Conservation (phyloP, 92 coral and sea anemone species). For the Porites divaricata region DNA sequence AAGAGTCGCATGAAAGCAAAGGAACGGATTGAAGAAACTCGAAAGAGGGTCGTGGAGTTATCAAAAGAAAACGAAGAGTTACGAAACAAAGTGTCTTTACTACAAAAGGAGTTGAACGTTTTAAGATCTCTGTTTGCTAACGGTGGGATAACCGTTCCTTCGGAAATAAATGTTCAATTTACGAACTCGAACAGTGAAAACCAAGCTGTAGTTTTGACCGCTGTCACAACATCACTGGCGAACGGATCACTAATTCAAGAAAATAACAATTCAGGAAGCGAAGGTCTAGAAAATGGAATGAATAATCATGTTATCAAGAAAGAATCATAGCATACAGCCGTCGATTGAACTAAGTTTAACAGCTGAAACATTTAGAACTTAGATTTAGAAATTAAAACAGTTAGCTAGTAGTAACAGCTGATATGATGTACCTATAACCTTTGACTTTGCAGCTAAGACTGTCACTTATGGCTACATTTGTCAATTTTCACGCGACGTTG, state of each 20-base stretch:
- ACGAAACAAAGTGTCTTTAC: conserved; percentile 87
- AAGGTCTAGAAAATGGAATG: conserved; percentile 40
- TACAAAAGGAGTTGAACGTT: conserved; percentile 97
- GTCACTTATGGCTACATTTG: background rate
- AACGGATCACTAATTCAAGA: conserved; percentile 38
- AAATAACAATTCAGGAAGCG: conserved; percentile 6
- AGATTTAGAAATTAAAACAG: background rate
- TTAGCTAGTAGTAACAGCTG: background rate
- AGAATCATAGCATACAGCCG: conserved; percentile 28
- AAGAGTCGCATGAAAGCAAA: conserved; percentile 98
- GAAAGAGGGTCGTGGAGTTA: conserved; percentile 77
- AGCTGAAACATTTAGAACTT: background rate
- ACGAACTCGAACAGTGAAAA: conserved; percentile 53
- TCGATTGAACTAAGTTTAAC: background rate
- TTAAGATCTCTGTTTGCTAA: conserved; percentile 93
- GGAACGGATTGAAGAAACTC: conserved; percentile 93
- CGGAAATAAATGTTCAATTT: conserved; percentile 80
- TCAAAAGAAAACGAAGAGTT: conserved; percentile 92
- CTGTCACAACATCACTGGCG: conserved; percentile 36
- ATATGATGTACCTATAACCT: background rate
- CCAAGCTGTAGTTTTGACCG: conserved; percentile 40
- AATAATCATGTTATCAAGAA: conserved; percentile 28
- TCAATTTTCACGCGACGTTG: background rate
- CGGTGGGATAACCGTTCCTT: conserved; percentile 83
- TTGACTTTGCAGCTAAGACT: background rate